Conservation (phyloP, 1,140 invertebrate species). For the Lasioglossum baleicum region DNA sequence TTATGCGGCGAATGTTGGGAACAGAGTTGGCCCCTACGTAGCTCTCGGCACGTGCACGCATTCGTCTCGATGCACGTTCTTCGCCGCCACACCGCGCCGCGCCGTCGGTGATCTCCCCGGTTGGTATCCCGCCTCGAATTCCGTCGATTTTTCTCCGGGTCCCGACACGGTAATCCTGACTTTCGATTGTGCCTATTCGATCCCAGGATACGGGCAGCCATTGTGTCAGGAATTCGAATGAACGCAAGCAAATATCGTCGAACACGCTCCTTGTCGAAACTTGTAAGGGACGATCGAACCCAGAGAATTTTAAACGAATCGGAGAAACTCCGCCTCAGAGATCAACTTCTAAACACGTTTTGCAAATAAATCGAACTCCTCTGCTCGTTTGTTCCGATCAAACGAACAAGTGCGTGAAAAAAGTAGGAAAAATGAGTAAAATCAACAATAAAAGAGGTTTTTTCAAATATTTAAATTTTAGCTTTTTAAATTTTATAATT, state of each 20-base stretch:
- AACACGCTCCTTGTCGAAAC: background rate
- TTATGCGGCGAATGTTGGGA: constrained; percentile 29
- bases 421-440: too few species aligned
- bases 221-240: constrained; percentile 7
- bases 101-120: constrained; percentile 1
- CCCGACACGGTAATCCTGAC: background rate
- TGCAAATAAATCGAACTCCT: background rate
- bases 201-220: background rate
- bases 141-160: background rate
- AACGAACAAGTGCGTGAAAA: too few species aligned
- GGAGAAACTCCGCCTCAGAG: background rate
- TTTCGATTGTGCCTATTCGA: background rate
- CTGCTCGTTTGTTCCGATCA: background rate
- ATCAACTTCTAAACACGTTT: background rate
- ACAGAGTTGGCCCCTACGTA: constrained; percentile 4
- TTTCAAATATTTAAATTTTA: too few species aligned
- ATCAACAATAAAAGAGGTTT: too few species aligned
- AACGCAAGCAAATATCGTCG: background rate
- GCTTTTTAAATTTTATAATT: too few species aligned
- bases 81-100: background rate
- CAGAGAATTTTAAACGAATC: constrained; percentile 1
- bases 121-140: constrained; percentile 17
- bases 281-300: background rate
- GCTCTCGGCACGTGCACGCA: constrained; percentile 30
- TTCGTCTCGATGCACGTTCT: constrained; percentile 21